Percentiles rank a stretch among this genome's conserved stretches.
phyloP scores from a whole-genome alignment of 2,888 invertebrate genomes.

The Azorinus chamasolen region DNA sequence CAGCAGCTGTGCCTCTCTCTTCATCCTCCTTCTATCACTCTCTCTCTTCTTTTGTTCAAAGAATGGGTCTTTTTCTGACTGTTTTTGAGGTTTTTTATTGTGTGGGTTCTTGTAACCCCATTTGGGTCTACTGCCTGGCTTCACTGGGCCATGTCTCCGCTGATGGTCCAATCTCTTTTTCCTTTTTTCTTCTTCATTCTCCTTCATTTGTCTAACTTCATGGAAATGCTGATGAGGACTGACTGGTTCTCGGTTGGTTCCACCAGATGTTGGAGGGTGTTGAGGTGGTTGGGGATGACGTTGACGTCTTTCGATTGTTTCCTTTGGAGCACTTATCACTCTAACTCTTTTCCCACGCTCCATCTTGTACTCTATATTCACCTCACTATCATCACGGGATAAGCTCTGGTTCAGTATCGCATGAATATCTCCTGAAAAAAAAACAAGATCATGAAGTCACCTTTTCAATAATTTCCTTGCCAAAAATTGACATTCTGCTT shows the following conservation, averaged over 20 bases:
- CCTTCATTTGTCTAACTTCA: slow-evolving; percentile 32
- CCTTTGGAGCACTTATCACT: slow-evolving; percentile 75
- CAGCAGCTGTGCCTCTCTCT: slow-evolving; percentile 78
- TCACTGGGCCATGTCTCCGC: slow-evolving; percentile 51
- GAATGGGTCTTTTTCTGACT: slow-evolving; percentile 84
- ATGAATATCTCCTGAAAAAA: slow-evolving; percentile 42
- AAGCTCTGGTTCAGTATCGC: slow-evolving; percentile 40
- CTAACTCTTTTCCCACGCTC: slow-evolving; percentile 75
- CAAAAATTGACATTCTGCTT: too few species aligned
- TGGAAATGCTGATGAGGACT: slow-evolving; percentile 56
- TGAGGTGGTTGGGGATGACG: slow-evolving; percentile 33
- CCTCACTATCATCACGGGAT: slow-evolving; percentile 70
- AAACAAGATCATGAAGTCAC: neutral
- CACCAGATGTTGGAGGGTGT: slow-evolving; percentile 19
- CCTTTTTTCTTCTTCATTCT: slow-evolving; percentile 32
- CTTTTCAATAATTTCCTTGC: too few species aligned
- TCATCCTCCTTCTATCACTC: slow-evolving; percentile 69
- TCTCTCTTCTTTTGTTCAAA: slow-evolving; percentile 74
- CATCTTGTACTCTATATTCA: slow-evolving; percentile 74
- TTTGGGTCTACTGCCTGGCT: slow-evolving; percentile 65
- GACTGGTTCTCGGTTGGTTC: slow-evolving; percentile 25
- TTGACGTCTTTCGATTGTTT: slow-evolving; percentile 43
- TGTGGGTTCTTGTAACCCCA: slow-evolving; percentile 80
- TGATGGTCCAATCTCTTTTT: slow-evolving; percentile 45
- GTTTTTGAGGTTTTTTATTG: slow-evolving; percentile 73